These are phyloP conservation scores for Aurelia sp. DNA, from an alignment of 30 jellyfish, hydroid and myxozoan genomes.

Conservation along the genomic window DNA sequence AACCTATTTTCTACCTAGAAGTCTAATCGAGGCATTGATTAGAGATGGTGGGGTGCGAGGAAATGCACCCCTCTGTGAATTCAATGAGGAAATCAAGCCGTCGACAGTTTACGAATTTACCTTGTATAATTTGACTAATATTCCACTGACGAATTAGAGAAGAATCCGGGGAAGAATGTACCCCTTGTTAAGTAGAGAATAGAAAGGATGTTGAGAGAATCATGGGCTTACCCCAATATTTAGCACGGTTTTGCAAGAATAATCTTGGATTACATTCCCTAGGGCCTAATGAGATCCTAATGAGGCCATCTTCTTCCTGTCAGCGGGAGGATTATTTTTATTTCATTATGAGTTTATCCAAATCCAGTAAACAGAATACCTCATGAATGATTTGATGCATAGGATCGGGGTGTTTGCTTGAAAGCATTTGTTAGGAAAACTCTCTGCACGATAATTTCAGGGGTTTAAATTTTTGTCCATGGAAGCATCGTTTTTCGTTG, in stretches of 20 bases:
- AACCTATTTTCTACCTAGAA: not conserved
- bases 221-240: not conserved
- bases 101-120: constrained; percentile 5
- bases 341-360: not conserved
- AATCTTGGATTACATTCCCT: not conserved
- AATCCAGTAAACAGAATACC: too few species aligned
- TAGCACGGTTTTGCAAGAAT: constrained; percentile 4
- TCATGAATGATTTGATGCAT: not conserved
- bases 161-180: constrained; percentile 8
- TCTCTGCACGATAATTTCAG: too few species aligned
- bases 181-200: constrained; percentile 31
- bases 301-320: constrained; percentile 16
- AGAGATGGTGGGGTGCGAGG: constrained; percentile 69
- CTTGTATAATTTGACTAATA: constrained; percentile 4
- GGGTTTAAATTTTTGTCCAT: too few species aligned
- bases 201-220: not conserved
- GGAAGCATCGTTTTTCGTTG: too few species aligned
- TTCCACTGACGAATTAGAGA: constrained; percentile 5
- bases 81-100: constrained; percentile 31
- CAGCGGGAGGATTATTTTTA: constrained; percentile 28
- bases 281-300: constrained; percentile 9
- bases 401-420: too few species aligned
- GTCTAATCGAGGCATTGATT: constrained; percentile 19
- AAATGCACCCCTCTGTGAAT: constrained; percentile 36
- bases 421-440: too few species aligned